Percentiles rank a stretch among this genome's conserved stretches.
Conservation (phyloP, 2,888 invertebrate species). For the Acronicta psi region DNA sequence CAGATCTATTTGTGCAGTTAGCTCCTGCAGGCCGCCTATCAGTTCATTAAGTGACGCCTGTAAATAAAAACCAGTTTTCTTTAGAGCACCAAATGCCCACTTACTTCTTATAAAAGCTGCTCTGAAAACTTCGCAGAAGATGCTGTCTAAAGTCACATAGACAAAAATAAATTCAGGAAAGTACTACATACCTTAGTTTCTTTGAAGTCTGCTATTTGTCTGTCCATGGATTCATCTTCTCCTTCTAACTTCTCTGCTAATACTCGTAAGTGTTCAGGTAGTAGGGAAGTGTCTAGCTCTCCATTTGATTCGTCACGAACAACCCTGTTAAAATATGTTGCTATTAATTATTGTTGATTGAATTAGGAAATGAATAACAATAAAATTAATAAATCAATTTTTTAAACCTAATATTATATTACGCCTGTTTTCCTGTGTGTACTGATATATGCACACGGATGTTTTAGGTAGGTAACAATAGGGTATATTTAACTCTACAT, state of each 20-base stretch:
- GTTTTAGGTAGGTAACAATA: no score
- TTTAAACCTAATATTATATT: no score
- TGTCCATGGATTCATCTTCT: constrained; percentile 73
- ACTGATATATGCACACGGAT: no score
- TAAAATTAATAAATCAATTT: no score
- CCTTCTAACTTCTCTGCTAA: constrained; percentile 74
- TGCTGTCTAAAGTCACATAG: no score
- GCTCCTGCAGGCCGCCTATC: constrained; percentile 78
- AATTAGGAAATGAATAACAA: no score
- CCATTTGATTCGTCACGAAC: constrained; percentile 71
- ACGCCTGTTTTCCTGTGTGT: no score
- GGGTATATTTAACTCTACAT: no score
- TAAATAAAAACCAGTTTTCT: constrained; percentile 14
- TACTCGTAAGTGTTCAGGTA: constrained; percentile 77
- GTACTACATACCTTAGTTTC: constrained; percentile 73
- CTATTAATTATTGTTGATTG: background rate
- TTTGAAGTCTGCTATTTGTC: constrained; percentile 72
- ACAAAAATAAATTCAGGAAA: background rate
- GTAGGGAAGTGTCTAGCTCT: constrained; percentile 70
- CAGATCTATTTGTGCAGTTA: constrained; percentile 81
- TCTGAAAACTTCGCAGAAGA: no score
- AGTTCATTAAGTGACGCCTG: constrained; percentile 78
- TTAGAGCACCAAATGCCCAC: background rate
- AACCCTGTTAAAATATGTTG: constrained; percentile 63
- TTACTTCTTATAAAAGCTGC: no score